These are phyloP conservation scores for Antigone vipio DNA, from an alignment of 2,113 vertebrate species.

Conservation along the genomic window DNA sequence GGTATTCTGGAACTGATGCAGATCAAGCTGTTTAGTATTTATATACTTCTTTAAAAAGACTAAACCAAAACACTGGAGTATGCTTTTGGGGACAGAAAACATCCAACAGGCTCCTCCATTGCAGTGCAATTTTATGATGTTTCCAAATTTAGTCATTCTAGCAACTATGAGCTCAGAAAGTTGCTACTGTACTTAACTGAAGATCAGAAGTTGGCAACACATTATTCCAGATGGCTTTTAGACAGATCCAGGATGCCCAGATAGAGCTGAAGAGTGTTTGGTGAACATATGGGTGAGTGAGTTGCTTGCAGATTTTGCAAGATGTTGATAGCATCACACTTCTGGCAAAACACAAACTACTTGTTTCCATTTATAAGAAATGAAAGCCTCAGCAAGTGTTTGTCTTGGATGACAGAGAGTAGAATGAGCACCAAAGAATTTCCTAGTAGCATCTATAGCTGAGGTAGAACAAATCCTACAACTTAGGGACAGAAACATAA, in stretches of 20 bases:
- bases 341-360: constrained; percentile 15
- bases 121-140: neutral
- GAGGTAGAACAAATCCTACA: neutral
- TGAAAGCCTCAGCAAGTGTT: neutral
- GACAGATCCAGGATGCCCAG: neutral
- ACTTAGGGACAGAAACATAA: neutral
- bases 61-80: neutral
- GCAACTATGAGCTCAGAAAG: neutral
- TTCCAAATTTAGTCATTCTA: constrained; percentile 37
- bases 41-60: neutral
- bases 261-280: neutral
- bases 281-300: neutral
- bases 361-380: neutral
- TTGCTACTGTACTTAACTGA: neutral
- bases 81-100: neutral
- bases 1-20: neutral
- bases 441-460: neutral
- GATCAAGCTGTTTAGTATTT: neutral
- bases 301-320: constrained; percentile 5
- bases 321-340: neutral
- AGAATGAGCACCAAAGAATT: neutral
- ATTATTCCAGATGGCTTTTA: constrained; percentile 38
- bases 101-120: neutral
- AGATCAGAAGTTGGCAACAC: constrained; percentile 18
- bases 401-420: neutral